Conservation (phyloP, 2,113 vertebrate species). For the Podarcis cretensis region DNA sequence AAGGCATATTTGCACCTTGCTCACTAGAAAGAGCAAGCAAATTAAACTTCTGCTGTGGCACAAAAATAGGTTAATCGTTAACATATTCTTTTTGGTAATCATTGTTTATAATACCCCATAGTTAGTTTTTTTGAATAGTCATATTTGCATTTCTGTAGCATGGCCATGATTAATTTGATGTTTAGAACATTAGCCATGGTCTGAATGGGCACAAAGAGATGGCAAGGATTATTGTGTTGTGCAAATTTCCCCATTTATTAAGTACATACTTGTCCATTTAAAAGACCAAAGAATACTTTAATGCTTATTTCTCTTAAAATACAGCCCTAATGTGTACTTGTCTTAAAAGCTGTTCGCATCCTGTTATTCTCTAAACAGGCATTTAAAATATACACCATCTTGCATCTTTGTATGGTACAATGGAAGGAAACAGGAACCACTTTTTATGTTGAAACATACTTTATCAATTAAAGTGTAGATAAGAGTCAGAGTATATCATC, state of each 20-base stretch:
- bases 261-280: conserved; percentile 53
- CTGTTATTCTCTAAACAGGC: conserved; percentile 63
- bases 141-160: not conserved
- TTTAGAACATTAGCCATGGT: conserved; percentile 15
- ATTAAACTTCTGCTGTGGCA: not conserved
- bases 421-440: conserved; percentile 14
- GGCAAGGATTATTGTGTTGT: conserved; percentile 24
- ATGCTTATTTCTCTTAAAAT: conserved; percentile 18
- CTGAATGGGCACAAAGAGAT: not conserved
- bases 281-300: conserved; percentile 61
- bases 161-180: conserved; percentile 4
- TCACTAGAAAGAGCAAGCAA: not conserved
- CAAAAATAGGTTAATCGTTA: not conserved
- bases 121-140: not conserved
- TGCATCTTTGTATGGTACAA: conserved; percentile 14
- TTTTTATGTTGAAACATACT: not conserved
- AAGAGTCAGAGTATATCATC: not conserved
- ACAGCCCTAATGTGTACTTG: conserved; percentile 57
- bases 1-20: not conserved
- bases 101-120: not conserved
- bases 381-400: conserved; percentile 54
- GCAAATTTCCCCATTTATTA: conserved; percentile 48
- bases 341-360: conserved; percentile 64
- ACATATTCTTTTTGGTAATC: not conserved
- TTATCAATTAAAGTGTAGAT: not conserved